These are phyloP conservation scores for Ameiurus melas DNA, from an alignment of 2,113 vertebrate genomes.

Conservation along the genomic window DNA sequence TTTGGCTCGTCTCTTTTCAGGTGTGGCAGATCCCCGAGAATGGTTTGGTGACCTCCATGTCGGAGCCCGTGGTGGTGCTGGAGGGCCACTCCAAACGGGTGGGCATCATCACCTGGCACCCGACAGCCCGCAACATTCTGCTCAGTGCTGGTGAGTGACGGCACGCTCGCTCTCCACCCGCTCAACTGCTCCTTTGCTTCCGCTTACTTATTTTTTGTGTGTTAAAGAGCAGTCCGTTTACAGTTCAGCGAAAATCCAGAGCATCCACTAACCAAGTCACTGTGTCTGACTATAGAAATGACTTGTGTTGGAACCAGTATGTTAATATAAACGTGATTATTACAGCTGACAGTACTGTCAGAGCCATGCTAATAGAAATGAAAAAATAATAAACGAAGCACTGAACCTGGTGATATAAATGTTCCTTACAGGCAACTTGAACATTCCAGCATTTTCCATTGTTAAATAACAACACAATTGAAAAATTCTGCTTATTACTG, in stretches of 20 bases:
- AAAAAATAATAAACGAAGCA: too few species aligned
- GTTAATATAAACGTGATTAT: too few species aligned
- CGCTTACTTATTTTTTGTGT: background rate
- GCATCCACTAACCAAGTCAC: background rate
- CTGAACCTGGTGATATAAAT: too few species aligned
- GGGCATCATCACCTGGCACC: constrained; percentile 95
- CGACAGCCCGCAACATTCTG: constrained; percentile 90
- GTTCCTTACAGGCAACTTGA: too few species aligned
- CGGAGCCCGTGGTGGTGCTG: constrained; percentile 87
- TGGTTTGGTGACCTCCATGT: constrained; percentile 85
- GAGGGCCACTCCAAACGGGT: constrained; percentile 96
- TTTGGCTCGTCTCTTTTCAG: constrained; percentile 61
- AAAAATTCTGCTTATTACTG: too few species aligned
- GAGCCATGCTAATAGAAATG: too few species aligned
- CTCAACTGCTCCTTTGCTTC: background rate
- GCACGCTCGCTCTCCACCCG: background rate
- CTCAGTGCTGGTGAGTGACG: constrained; percentile 86
- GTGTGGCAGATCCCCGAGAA: constrained; percentile 98
- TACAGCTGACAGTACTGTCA: too few species aligned
- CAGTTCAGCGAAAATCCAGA: background rate
- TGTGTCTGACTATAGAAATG: too few species aligned
- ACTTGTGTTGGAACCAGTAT: too few species aligned
- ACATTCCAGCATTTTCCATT: too few species aligned
- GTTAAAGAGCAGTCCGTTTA: background rate
- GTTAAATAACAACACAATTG: too few species aligned